Base-by-base conservation (phyloP, 1,140 invertebrate species). In the Drosophila simulans region DNA sequence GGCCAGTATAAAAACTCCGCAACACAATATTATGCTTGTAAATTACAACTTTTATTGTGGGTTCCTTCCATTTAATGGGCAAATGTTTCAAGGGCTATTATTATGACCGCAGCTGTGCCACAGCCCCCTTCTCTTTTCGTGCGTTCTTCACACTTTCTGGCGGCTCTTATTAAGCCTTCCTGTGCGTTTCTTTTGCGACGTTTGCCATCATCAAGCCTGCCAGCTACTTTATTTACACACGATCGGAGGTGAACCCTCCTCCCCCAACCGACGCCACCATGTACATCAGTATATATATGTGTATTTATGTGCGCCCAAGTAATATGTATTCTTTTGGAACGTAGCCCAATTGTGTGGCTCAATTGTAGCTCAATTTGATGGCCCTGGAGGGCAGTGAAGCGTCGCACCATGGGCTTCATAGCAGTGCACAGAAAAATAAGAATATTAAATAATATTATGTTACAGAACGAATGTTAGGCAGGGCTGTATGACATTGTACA, bases 281-380 rank as follows among this genome's bases (percentile, higher is more conserved):
- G 1, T 55, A 53, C 5, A n/a, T n/a, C 8, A 51, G 13, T 56
- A 43, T 48, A 15, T 35, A 34, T 43, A 35, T 40, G 42, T n/a
- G 22, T 34, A 15, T 60, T 13, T 22, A 22, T 65, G 11, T 48
- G n/a, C 17, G 17, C 35, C 5, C 37, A 20, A 45, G 55, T 65
- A 27, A 25, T 43, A 39, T 54, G 52, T 66, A 37, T 74, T 58
- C 58, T n/a, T 66, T 22, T 64, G 56, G 70, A 72, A 51, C 51
- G 74, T 65, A 83, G 56, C 66, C 80, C 80, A 82, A 83, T 82
- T 82, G 80, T 82, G 45, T 55, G 64, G 75, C 75, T 84, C 80
- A 83, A 83, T 83, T 83, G 80, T 83, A 64, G 80, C 69, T 75
- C 69, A 65, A 78, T 83, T 83, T 64, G 62, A 65, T 84, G 76